Evolutionary conservation across 2,797 vertebrate genomes (phyloP).

Genomic region (Naso thynnoides): DNA sequence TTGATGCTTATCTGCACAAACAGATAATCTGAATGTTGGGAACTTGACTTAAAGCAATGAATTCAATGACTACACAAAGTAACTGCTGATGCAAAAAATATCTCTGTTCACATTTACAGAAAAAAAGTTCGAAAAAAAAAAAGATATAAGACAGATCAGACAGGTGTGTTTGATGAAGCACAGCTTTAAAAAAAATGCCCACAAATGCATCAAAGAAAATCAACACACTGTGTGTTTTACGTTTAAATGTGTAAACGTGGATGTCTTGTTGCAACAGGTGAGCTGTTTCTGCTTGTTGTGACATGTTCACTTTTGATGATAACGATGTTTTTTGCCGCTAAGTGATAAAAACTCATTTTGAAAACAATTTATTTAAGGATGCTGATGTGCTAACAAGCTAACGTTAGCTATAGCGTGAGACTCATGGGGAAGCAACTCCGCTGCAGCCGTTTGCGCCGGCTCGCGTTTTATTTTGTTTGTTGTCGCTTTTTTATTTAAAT

Average conservation of each 20-base stretch:
- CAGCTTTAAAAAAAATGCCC: not conserved
- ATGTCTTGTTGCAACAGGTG: not conserved
- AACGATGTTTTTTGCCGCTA: not conserved
- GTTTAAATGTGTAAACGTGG: not conserved
- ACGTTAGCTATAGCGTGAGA: no score
- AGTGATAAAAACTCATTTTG: not conserved
- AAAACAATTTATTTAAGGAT: not conserved
- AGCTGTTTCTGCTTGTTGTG: conserved; percentile 9
- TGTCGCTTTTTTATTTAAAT: no score
- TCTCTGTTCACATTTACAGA: not conserved
- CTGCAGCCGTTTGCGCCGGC: no score
- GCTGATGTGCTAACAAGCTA: no score
- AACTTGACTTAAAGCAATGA: no score
- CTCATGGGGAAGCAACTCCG: no score
- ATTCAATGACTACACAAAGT: no score
- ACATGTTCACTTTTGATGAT: not conserved
- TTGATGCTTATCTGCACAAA: not conserved
- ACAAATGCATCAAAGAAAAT: not conserved
- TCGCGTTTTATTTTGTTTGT: no score
- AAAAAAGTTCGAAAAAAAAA: not conserved
- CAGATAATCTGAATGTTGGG: not conserved
- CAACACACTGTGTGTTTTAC: not conserved
- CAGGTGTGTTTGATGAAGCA: not conserved
- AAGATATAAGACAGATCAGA: not conserved
- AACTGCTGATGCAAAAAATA: no score